Conservation (phyloP, 2,797 vertebrate species). For the Falco biarmicus region DNA sequence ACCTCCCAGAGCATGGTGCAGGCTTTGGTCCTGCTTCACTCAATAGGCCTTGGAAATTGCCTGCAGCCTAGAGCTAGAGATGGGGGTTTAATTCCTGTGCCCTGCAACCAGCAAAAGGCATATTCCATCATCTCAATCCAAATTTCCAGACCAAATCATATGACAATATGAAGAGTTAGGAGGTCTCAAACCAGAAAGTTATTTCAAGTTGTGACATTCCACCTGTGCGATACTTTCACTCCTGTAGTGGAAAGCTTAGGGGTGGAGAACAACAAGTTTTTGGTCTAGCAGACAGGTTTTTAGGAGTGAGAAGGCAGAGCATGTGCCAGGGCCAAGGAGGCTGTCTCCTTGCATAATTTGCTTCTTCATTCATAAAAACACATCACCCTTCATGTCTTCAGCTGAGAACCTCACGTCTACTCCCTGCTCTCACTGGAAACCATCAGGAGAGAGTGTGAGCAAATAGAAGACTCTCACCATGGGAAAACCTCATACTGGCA, state of each 20-base stretch:
- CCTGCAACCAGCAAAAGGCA: background rate
- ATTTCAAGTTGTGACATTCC: background rate
- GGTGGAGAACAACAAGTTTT: background rate
- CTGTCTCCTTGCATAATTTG: background rate
- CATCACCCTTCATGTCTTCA: background rate
- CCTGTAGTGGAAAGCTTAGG: background rate
- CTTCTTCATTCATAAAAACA: background rate
- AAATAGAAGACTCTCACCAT: background rate
- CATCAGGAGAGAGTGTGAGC: background rate
- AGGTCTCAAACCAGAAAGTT: background rate
- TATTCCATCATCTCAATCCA: background rate
- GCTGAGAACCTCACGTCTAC: background rate
- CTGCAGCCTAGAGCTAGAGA: background rate
- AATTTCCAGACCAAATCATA: background rate
- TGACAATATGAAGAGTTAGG: background rate
- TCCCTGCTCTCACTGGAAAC: background rate
- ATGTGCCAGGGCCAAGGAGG: background rate
- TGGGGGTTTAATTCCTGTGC: background rate
- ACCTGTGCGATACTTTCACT: background rate
- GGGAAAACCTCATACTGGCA: background rate
- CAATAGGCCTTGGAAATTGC: background rate
- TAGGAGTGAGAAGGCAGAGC: background rate
- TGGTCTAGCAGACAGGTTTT: background rate
- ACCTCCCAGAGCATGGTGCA: background rate
- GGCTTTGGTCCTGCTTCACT: background rate